A percentile compares a stretch with the other conserved stretches of the same genome.
These are phyloP conservation scores for Strigamia transsilvanica DNA, from an alignment of 2,888 invertebrate species.

Conservation along the genomic window DNA sequence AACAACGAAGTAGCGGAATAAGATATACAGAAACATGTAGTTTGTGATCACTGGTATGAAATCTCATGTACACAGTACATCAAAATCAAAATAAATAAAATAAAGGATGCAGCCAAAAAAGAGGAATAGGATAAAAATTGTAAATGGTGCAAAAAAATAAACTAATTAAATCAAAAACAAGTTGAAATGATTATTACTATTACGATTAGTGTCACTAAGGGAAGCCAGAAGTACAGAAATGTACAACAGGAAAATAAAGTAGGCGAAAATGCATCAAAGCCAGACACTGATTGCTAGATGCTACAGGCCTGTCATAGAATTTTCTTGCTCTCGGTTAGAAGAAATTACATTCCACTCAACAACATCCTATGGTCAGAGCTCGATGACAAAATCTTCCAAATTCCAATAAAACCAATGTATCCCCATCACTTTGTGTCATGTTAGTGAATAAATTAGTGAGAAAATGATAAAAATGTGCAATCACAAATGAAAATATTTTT, in stretches of 20 bases:
- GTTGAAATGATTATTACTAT: background rate
- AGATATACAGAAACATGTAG: background rate
- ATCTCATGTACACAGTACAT: background rate
- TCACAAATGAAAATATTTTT: background rate
- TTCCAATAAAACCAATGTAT: background rate
- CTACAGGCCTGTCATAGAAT: slow-evolving; percentile 29
- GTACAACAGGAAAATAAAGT: slow-evolving; percentile 46
- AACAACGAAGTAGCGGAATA: slow-evolving; percentile 1
- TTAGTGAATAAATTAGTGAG: background rate
- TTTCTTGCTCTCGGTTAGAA: slow-evolving; percentile 22
- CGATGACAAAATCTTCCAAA: background rate
- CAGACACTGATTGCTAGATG: slow-evolving; percentile 41
- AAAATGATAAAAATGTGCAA: background rate
- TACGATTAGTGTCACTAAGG: slow-evolving; percentile 22
- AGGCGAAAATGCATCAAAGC: slow-evolving; percentile 49
- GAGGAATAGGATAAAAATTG: slow-evolving; percentile 4
- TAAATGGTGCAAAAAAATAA: background rate
- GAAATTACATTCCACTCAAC: slow-evolving; percentile 39
- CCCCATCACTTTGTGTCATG: background rate
- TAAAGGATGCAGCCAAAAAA: slow-evolving; percentile 54
- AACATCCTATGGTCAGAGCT: slow-evolving; percentile 50
- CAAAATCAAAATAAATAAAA: slow-evolving; percentile 4
- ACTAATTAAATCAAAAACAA: too few species aligned
- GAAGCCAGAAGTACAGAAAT: slow-evolving; percentile 51
- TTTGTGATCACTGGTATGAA: background rate